A percentile compares a stretch with the other conserved stretches of the same genome.
phyloP scores from a whole-genome alignment of 2,113 vertebrate species.

The Butorides virescens region DNA sequence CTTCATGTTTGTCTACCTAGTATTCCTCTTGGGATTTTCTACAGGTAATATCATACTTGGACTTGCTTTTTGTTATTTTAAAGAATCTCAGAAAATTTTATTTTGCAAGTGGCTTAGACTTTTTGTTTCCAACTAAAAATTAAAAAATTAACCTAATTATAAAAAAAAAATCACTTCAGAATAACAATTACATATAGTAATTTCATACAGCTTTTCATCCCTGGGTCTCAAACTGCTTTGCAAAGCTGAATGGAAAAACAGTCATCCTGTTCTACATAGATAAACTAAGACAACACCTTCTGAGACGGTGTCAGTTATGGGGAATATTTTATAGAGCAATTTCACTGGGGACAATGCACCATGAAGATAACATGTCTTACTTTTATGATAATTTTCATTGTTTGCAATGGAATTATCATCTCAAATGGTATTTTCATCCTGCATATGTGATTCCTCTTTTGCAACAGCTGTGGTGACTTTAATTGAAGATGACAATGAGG shows the following conservation, averaged over 20 bases:
- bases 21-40: conserved; percentile 95
- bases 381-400: background rate
- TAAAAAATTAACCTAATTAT: background rate
- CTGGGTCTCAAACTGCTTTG: background rate
- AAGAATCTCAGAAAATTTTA: background rate
- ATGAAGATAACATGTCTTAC: background rate
- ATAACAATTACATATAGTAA: background rate
- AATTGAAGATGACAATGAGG: conserved; percentile 80
- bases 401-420: background rate
- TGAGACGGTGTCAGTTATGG: background rate
- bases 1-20: conserved; percentile 91
- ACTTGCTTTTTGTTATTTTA: background rate
- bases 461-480: conserved; percentile 89
- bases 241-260: background rate
- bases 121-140: background rate
- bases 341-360: background rate
- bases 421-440: background rate
- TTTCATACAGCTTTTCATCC: background rate
- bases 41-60: conserved; percentile 79
- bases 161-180: background rate
- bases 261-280: background rate
- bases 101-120: background rate
- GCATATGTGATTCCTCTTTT: background rate
- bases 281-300: background rate
- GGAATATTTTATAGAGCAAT: background rate